These are phyloP conservation scores for Hylyphantes graminicola DNA, from an alignment of 1,140 invertebrate species.

Conservation along the genomic window DNA sequence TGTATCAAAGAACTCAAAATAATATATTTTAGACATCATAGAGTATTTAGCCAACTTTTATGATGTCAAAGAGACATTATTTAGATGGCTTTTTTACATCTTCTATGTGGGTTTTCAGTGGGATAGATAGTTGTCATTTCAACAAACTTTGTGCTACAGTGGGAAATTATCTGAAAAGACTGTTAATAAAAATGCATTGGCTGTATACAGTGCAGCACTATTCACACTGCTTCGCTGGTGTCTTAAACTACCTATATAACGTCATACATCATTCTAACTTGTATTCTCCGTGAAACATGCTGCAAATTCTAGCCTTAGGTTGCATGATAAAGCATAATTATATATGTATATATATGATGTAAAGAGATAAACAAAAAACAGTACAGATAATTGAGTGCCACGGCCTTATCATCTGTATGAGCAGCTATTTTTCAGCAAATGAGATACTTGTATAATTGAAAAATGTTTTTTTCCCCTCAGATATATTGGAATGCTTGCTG, in stretches of 20 bases:
- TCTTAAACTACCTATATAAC: conserved; percentile 16
- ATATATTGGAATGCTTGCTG: conserved; percentile 58
- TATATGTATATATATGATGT: conserved; percentile 51
- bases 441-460: conserved; percentile 44
- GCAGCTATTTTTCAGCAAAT: conserved; percentile 57
- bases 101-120: too few species aligned
- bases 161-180: background rate
- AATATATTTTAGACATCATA: too few species aligned
- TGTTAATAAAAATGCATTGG: background rate
- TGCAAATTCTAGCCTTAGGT: conserved; percentile 52
- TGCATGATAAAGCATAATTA: conserved; percentile 35
- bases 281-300: conserved; percentile 42
- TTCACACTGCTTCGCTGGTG: conserved; percentile 39
- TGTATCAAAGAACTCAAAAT: too few species aligned
- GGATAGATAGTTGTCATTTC: too few species aligned
- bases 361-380: conserved; percentile 21
- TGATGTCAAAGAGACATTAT: too few species aligned
- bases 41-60: too few species aligned
- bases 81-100: too few species aligned
- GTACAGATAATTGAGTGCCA: conserved; percentile 19
- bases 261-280: conserved; percentile 36
- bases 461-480: conserved; percentile 46
- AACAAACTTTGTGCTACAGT: too few species aligned
- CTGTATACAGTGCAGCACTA: conserved; percentile 35
- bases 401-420: conserved; percentile 46